phyloP scores from a whole-genome alignment of 2,113 vertebrate genomes.

The Ochotona princeps region DNA sequence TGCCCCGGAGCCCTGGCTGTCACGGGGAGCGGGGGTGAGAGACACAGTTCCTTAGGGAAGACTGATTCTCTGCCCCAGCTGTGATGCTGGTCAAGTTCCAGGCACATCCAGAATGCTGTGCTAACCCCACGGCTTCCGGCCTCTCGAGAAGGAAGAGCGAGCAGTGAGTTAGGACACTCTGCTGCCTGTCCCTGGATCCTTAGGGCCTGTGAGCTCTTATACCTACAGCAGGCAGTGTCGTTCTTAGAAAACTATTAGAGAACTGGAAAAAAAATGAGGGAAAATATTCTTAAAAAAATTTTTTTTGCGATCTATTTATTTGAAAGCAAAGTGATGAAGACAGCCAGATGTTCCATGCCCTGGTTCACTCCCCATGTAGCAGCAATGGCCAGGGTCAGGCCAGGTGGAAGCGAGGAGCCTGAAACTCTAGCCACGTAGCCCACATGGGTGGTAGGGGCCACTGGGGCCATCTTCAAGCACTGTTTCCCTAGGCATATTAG shows the following conservation, averaged over 20 bases:
- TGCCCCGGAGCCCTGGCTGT: not conserved
- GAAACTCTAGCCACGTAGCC: no score
- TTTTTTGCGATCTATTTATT: no score
- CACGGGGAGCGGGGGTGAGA: not conserved
- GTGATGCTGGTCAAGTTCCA: not conserved
- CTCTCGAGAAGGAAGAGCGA: no score
- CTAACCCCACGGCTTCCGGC: not conserved
- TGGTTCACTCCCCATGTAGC: no score
- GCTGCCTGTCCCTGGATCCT: not conserved
- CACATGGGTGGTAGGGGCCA: no score
- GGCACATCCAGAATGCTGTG: not conserved
- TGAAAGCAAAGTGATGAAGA: no score
- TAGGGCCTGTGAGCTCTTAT: not conserved
- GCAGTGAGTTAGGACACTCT: not conserved
- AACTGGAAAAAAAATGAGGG: not conserved
- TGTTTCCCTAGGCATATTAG: no score
- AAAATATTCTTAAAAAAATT: no score
- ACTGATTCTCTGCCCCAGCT: not conserved
- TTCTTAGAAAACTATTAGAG: not conserved
- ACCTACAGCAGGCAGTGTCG: not conserved
- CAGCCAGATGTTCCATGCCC: no score
- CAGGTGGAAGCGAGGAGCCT: no score
- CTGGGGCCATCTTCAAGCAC: no score
- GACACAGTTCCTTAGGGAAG: not conserved
- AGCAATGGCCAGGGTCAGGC: no score